Conservation (phyloP, 2,888 invertebrate genomes). For the Tenthredo livida region DNA sequence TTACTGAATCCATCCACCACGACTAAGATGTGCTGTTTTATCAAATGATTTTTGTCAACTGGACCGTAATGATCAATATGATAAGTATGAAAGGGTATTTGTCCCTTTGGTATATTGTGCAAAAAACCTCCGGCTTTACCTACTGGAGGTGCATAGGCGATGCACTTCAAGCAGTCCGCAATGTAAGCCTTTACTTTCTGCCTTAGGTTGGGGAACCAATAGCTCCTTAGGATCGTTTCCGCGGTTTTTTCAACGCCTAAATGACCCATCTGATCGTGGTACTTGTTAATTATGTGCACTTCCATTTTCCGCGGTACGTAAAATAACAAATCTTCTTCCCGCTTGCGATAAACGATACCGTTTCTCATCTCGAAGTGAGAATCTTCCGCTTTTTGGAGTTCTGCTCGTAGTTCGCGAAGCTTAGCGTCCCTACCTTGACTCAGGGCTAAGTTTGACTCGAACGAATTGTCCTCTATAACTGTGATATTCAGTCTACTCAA, state of each 20-base stretch:
- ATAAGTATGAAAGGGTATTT: constrained; percentile 53
- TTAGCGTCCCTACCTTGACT: not conserved
- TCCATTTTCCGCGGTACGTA: not conserved
- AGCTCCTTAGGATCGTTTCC: too few species aligned
- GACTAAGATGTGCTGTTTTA: constrained; percentile 49
- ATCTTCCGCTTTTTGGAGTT: constrained; percentile 17
- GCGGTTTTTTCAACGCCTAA: too few species aligned
- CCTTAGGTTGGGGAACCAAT: too few species aligned
- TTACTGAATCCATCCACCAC: constrained; percentile 57
- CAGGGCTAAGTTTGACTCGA: not conserved
- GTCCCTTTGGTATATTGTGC: constrained; percentile 54
- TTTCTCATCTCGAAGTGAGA: constrained; percentile 10
- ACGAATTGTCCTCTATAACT: constrained; percentile 6
- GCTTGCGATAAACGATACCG: constrained; percentile 26
- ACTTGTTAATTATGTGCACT: too few species aligned
- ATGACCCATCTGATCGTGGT: too few species aligned
- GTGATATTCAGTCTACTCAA: constrained; percentile 54
- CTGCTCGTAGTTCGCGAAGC: not conserved
- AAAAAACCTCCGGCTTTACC: constrained; percentile 55
- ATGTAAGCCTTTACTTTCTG: not conserved
- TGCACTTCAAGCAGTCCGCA: not conserved
- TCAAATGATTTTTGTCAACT: constrained; percentile 48
- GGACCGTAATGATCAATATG: constrained; percentile 59
- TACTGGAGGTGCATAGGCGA: not conserved
- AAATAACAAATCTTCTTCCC: not conserved